These are phyloP conservation scores for Amphipyra tragopoginis DNA, from an alignment of 2,888 invertebrate species.

Conservation along the genomic window DNA sequence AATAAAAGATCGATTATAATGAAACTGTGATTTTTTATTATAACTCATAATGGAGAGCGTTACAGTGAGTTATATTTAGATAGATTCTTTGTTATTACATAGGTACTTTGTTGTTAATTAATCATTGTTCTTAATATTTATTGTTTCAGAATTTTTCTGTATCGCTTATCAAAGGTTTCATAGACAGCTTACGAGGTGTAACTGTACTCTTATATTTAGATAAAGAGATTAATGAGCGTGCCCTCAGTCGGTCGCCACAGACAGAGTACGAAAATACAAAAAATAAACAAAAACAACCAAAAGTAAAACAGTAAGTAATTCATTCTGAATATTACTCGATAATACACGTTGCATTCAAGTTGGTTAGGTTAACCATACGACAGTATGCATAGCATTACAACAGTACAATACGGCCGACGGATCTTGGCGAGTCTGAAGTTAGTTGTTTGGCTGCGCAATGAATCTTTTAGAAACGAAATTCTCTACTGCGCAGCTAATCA, in stretches of 20 bases:
- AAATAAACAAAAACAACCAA: conserved; percentile 83
- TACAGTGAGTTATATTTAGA: conserved; percentile 63
- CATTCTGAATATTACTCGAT: too few species aligned
- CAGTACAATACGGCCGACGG: too few species aligned
- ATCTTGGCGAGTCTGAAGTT: too few species aligned
- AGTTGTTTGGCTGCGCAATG: too few species aligned
- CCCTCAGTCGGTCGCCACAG: conserved; percentile 88
- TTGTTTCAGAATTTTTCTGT: conserved; percentile 91
- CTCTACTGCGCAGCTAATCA: too few species aligned
- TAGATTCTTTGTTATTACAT: conserved; percentile 36
- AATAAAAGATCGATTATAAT: conserved; percentile 59
- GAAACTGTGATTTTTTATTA: conserved; percentile 60
- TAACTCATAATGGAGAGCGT: conserved; percentile 76
- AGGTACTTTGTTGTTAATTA: conserved; percentile 28
- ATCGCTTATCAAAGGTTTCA: conserved; percentile 92
- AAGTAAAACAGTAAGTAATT: conserved; percentile 87
- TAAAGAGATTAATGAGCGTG: conserved; percentile 93
- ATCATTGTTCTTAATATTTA: conserved; percentile 64
- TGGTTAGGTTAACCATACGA: too few species aligned
- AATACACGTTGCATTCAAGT: too few species aligned
- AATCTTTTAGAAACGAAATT: too few species aligned
- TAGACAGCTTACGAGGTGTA: conserved; percentile 95
- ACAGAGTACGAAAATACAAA: conserved; percentile 80
- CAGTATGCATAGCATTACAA: too few species aligned
- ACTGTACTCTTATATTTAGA: conserved; percentile 94